Conservation (phyloP, 2,113 vertebrate species). For the Anguilla japonica region DNA sequence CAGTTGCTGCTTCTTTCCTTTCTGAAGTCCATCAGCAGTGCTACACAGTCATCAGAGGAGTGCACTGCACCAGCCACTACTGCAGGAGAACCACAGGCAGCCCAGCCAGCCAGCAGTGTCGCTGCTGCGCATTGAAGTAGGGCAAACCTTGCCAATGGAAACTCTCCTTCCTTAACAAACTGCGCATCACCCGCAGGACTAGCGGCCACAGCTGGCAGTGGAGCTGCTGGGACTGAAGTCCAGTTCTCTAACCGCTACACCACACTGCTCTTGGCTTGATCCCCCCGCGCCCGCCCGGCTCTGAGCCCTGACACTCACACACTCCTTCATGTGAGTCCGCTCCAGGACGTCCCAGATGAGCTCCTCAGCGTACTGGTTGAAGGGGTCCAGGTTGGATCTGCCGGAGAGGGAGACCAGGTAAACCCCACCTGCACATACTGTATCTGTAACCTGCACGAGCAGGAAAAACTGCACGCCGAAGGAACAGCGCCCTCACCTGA, state of each 20-base stretch:
- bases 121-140: no score
- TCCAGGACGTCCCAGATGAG: slow-evolving; percentile 89
- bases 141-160: no score
- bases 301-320: slow-evolving; percentile 75
- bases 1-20: no score
- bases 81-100: no score
- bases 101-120: no score
- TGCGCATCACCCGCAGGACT: no score
- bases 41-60: no score
- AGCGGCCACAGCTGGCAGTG: no score
- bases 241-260: background rate
- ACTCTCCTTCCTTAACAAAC: no score
- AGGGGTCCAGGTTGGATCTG: slow-evolving; percentile 90
- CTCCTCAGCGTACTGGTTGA: slow-evolving; percentile 80
- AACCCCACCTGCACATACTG: background rate
- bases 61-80: no score
- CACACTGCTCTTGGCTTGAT: background rate
- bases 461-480: background rate
- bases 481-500: slow-evolving; percentile 71
- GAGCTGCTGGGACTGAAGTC: no score
- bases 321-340: slow-evolving; percentile 93
- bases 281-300: background rate
- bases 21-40: no score
- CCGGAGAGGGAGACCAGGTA: slow-evolving; percentile 8
- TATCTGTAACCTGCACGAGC: background rate